A percentile compares a stretch with the other conserved stretches of the same genome.
Conservation (phyloP, 1,140 invertebrate genomes). For the Charaxes varanes region DNA sequence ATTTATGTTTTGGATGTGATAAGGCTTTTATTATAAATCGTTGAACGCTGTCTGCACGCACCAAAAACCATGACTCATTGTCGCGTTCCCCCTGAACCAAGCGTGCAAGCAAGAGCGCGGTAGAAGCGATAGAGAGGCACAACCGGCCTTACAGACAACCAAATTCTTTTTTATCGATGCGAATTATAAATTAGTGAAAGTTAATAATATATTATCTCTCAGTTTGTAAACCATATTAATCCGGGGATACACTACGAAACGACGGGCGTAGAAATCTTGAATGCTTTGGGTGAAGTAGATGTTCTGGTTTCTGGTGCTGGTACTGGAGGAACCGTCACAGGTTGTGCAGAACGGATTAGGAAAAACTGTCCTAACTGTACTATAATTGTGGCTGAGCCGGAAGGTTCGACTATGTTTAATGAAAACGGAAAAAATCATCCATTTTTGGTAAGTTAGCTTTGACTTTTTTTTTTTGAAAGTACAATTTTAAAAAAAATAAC, state of each 20-base stretch:
- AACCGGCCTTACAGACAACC: no score
- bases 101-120: no score
- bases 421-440: constrained; percentile 17
- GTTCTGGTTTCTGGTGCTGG: constrained; percentile 87
- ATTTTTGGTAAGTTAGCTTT: constrained; percentile 27
- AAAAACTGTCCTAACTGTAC: constrained; percentile 77
- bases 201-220: constrained; percentile 33
- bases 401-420: constrained; percentile 86
- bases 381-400: constrained; percentile 88
- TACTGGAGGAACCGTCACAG: constrained; percentile 88
- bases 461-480: no score
- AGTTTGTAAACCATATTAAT: constrained; percentile 90
- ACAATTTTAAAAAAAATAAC: no score
- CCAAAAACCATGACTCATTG: no score
- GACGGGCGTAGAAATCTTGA: constrained; percentile 88
- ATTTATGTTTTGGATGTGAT: no score
- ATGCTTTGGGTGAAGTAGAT: constrained; percentile 84
- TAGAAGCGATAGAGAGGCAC: no score
- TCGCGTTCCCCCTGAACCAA: no score
- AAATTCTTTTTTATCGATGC: no score
- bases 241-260: constrained; percentile 92
- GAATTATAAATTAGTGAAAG: no score
- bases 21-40: no score
- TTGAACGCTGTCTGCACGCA: no score
- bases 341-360: constrained; percentile 86